Base-by-base conservation (phyloP, 2,888 invertebrate species). In the Zaprionus bogoriensis region DNA sequence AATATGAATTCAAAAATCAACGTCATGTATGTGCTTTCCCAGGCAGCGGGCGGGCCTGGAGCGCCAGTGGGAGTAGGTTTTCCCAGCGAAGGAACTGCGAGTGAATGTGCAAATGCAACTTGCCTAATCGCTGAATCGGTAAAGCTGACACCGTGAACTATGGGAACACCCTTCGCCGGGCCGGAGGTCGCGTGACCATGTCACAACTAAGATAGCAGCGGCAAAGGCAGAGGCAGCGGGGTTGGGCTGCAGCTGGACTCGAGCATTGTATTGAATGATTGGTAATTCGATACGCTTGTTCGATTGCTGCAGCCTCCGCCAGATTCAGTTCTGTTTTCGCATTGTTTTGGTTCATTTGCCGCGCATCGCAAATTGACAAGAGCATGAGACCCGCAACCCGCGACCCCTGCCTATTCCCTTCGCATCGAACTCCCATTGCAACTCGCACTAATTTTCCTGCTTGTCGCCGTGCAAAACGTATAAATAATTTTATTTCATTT, bases 261-360 rank as follows among this genome's bases (percentile, higher is more conserved):
- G 20, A 30, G 46, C 59, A 54, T 82, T 79, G 84, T 74, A 74
- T 72, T 73, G 80, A 74, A 80, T 86, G 87, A 83, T 86, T 84
- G 79, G 87, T 84, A 88, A 86, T 87, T 88, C 87, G 88, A 86
- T 88, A 85, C 82, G 85, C 79, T 81, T 80, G 87, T 77, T 74
- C 76, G 75, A 67, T 78, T 76, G 77, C 47, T 14, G 32, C 32
- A 36, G 14, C 9, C 58, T 44, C 53, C 41, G n/a, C n/a, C n/a
- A n/a, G n/a, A n/a, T n/a, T n/a, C n/a, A n/a, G n/a, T 20, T 25
- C 53, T 54, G 59, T 64, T 10, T 32, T 23, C 57, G 72, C 68
- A 60, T 80, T 88, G 77, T 86, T 80, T 74, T 73, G 77, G 75
- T 73, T 84, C 77, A 79, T 83, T 89, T 87, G 87, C 77, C 76